Conservation (phyloP, 2,797 vertebrate genomes). For the Pangasius djambal region DNA sequence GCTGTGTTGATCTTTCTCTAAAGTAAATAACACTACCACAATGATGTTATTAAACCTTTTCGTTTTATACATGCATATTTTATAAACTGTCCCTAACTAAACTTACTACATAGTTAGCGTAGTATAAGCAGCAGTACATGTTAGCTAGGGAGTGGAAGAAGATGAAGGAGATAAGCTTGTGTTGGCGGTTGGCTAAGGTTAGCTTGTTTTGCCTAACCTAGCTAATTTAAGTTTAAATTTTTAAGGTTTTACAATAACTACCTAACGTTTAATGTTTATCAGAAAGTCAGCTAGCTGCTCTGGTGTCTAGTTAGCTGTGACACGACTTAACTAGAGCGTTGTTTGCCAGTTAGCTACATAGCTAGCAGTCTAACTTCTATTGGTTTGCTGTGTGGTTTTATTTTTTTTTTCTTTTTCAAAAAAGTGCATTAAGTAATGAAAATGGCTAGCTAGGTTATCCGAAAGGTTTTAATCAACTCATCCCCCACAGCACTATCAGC, state of each 20-base stretch:
- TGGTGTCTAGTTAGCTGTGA: background rate
- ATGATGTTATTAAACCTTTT: background rate
- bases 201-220: background rate
- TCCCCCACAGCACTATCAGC: conserved; percentile 27
- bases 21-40: background rate
- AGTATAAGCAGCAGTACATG: background rate
- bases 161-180: background rate
- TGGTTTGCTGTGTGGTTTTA: background rate
- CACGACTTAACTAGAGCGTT: background rate
- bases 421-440: background rate
- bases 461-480: conserved; percentile 13
- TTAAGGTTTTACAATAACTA: background rate
- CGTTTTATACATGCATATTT: background rate
- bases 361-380: background rate
- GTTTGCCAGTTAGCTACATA: background rate
- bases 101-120: background rate
- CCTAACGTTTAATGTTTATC: background rate
- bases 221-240: background rate
- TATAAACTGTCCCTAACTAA: background rate
- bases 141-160: background rate
- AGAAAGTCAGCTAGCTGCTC: background rate
- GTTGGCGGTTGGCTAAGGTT: background rate
- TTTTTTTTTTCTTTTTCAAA: too few relatives aligned
- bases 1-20: background rate
- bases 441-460: background rate